phyloP scores from a whole-genome alignment of 1,140 invertebrate genomes.

The Brachystomella parvula region DNA sequence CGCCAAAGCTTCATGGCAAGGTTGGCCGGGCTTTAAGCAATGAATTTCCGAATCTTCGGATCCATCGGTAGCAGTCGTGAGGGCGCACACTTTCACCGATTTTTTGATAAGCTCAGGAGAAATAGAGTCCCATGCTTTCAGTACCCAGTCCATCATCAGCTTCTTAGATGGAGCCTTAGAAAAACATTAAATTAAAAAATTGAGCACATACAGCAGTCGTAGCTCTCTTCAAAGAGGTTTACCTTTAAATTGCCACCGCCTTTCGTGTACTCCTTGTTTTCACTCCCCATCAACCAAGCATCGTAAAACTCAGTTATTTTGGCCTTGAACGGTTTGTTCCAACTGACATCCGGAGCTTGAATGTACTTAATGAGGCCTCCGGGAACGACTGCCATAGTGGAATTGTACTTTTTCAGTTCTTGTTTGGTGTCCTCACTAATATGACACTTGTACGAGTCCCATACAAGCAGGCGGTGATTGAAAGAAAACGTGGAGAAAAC shows the following conservation, averaged over 20 bases:
- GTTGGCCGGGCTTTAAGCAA: background rate
- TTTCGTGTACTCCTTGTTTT: conserved; percentile 24
- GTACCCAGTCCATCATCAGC: background rate
- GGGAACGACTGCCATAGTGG: conserved; percentile 29
- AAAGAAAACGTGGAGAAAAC: conserved; percentile 22
- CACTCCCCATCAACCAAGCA: conserved; percentile 19
- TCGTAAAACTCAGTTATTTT: too few relatives aligned
- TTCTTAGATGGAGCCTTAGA: background rate
- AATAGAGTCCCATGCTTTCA: background rate
- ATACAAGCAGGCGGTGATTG: conserved; percentile 37
- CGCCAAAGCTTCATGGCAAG: background rate
- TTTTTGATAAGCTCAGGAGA: background rate
- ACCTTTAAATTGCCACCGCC: too few relatives aligned
- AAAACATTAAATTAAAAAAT: too few relatives aligned
- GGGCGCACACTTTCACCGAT: background rate
- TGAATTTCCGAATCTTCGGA: background rate
- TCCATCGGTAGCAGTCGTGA: background rate
- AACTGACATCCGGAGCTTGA: conserved; percentile 36
- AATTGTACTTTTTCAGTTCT: too few relatives aligned
- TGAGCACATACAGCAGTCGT: too few relatives aligned
- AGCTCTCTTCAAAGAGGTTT: too few relatives aligned
- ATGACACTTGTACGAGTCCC: conserved; percentile 33
- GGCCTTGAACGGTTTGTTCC: conserved; percentile 38
- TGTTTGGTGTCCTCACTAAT: conserved; percentile 23
- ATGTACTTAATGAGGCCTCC: conserved; percentile 37